A percentile compares a stretch with the other conserved stretches of the same genome.
Evolutionary conservation across 2,113 vertebrate genomes (phyloP).

Genomic region (Epinephelus moara): DNA sequence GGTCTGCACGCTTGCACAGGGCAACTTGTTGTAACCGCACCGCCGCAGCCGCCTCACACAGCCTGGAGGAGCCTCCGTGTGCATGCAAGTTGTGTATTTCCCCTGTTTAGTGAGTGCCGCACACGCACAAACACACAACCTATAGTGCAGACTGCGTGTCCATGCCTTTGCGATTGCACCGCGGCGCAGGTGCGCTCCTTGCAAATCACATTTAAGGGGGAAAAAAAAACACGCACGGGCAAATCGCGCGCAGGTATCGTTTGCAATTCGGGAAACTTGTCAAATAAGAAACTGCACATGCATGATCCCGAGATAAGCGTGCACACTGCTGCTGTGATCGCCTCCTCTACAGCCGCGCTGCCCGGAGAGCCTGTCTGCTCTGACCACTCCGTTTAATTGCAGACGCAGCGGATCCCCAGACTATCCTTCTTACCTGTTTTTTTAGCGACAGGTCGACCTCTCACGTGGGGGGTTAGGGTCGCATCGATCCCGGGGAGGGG

Average conservation of each 20-base stretch:
- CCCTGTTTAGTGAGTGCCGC: not conserved
- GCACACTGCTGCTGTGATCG: not conserved
- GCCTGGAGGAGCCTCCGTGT: slow-evolving; percentile 6
- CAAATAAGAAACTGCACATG: slow-evolving; percentile 83
- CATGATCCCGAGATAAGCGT: slow-evolving; percentile 17
- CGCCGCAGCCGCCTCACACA: slow-evolving; percentile 6
- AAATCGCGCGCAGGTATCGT: slow-evolving; percentile 69
- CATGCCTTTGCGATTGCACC: slow-evolving; percentile 42
- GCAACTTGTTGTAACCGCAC: slow-evolving; percentile 70
- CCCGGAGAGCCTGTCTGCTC: slow-evolving; percentile 43
- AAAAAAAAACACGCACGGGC: slow-evolving; percentile 51
- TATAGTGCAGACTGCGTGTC: slow-evolving; percentile 43
- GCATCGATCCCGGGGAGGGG: slow-evolving; percentile 86
- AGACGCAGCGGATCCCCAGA: slow-evolving; percentile 79
- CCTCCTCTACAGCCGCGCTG: slow-evolving; percentile 45
- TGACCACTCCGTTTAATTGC: slow-evolving; percentile 76
- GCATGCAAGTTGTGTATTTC: slow-evolving; percentile 52
- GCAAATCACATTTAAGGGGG: slow-evolving; percentile 75
- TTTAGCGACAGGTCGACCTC: slow-evolving; percentile 86
- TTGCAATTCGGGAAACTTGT: slow-evolving; percentile 66
- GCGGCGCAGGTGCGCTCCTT: slow-evolving; percentile 87
- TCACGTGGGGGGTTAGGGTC: slow-evolving; percentile 84
- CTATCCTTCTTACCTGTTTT: slow-evolving; percentile 88
- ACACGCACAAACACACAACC: not conserved
- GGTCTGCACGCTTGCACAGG: slow-evolving; percentile 13